These are phyloP conservation scores for Pogoniulus pusillus DNA, from an alignment of 2,797 vertebrate genomes.

Conservation along the genomic window DNA sequence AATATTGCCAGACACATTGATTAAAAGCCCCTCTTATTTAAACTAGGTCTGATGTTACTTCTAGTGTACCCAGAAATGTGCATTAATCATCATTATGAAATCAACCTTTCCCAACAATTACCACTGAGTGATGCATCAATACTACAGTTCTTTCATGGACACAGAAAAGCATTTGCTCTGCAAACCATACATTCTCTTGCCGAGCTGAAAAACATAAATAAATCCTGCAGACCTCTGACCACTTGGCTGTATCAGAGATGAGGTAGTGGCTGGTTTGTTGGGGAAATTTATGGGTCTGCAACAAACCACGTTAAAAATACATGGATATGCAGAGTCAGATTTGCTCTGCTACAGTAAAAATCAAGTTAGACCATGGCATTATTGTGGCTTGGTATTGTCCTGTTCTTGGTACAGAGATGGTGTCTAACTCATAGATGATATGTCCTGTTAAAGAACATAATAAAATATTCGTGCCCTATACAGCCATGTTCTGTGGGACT, in stretches of 20 bases:
- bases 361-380: background rate
- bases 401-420: background rate
- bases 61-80: background rate
- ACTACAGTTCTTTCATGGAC: background rate
- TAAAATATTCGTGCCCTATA: background rate
- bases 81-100: slow-evolving; percentile 3
- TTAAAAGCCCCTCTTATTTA: background rate
- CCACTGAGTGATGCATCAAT: background rate
- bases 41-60: background rate
- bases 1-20: background rate
- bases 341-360: background rate
- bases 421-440: background rate
- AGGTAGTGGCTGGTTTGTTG: slow-evolving; percentile 12
- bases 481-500: background rate
- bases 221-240: slow-evolving; percentile 26
- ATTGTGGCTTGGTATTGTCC: background rate
- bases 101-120: background rate
- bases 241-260: background rate
- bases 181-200: background rate
- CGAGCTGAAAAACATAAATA: background rate
- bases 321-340: background rate
- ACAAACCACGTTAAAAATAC: background rate
- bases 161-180: background rate
- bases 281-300: slow-evolving; percentile 24
- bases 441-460: background rate